phyloP scores from a whole-genome alignment of 2,113 vertebrate species.

The Rhynchomys soricoides region DNA sequence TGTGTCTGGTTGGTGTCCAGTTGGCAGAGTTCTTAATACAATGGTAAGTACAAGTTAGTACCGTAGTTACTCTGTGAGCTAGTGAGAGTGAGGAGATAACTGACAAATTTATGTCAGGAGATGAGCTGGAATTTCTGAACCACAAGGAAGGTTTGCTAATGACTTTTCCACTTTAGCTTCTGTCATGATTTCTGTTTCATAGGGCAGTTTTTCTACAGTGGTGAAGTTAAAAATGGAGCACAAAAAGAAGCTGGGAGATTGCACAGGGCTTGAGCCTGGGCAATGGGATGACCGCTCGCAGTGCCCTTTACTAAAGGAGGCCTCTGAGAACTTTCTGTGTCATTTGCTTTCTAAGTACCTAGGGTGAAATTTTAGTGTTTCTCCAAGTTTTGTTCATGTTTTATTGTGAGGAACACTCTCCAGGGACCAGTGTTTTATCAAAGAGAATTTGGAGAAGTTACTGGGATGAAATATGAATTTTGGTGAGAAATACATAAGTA shows the following conservation, averaged over 20 bases:
- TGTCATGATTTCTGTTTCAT: neutral
- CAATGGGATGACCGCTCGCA: neutral
- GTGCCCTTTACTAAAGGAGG: neutral
- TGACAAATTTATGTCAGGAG: neutral
- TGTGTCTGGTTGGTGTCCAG: too few species aligned
- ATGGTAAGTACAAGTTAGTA: neutral
- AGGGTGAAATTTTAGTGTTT: neutral
- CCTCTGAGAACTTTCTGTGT: neutral
- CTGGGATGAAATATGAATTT: neutral
- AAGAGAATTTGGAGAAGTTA: constrained; percentile 50
- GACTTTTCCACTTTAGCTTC: neutral
- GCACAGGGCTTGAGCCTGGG: neutral
- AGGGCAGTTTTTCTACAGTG: neutral
- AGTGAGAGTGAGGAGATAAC: neutral
- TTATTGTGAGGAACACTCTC: neutral
- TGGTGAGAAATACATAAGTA: constrained; percentile 34
- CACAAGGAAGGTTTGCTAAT: neutral
- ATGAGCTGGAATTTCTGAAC: constrained; percentile 14
- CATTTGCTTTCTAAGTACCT: neutral
- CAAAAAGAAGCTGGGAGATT: neutral
- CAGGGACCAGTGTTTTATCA: neutral
- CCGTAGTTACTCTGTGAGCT: neutral
- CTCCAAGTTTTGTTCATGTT: neutral
- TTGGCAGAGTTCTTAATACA: neutral
- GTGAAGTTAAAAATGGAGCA: neutral